These are phyloP conservation scores for Phalanger gymnotis DNA, from an alignment of 2,797 vertebrate genomes.

Conservation along the genomic window DNA sequence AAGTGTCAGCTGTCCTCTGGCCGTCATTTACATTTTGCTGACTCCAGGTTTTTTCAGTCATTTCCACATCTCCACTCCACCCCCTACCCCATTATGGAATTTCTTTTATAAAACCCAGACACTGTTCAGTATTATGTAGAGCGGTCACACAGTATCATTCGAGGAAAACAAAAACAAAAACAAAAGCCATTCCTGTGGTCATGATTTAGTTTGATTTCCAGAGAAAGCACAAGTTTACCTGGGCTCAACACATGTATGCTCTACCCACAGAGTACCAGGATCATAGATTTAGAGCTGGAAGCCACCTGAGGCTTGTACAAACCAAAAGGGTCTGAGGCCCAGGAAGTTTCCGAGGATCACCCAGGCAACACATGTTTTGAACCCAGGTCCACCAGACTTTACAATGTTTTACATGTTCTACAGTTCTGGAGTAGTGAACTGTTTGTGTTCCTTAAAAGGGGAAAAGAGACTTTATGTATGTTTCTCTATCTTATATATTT, in stretches of 20 bases:
- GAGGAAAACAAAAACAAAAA: slow-evolving; percentile 70
- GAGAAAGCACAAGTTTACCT: slow-evolving; percentile 55
- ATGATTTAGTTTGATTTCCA: slow-evolving; percentile 82
- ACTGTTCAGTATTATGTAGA: slow-evolving; percentile 73
- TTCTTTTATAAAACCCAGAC: slow-evolving; percentile 77
- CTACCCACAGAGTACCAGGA: background rate
- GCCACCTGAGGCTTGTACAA: background rate
- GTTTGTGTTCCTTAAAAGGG: background rate
- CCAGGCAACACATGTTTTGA: background rate
- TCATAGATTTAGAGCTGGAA: background rate
- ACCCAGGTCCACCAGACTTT: background rate
- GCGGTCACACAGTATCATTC: slow-evolving; percentile 77
- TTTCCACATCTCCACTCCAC: background rate
- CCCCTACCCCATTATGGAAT: slow-evolving; percentile 65
- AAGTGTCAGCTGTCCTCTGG: background rate
- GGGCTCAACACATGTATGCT: background rate
- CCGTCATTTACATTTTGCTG: slow-evolving; percentile 58
- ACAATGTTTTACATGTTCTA: background rate
- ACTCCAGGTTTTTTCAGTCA: slow-evolving; percentile 80
- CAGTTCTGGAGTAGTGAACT: background rate
- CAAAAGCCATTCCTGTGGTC: slow-evolving; percentile 72
- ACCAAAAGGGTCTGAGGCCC: background rate
- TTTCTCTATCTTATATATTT: background rate
- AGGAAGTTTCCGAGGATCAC: background rate
- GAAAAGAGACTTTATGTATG: background rate